Base-by-base conservation (phyloP, 1,140 invertebrate species). In the Stenopsyche tienmushanensis region DNA sequence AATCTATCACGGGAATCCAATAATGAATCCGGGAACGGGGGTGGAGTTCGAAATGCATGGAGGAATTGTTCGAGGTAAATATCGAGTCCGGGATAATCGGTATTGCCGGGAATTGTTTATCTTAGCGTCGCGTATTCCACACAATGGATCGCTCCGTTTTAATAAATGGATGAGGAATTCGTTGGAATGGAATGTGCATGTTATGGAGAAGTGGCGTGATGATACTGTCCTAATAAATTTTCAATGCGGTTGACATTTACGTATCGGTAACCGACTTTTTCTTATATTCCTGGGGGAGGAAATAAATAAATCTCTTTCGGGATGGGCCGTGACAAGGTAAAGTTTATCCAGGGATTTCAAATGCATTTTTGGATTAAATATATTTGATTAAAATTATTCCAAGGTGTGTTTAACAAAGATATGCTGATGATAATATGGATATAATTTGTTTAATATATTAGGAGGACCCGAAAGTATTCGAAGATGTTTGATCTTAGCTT, bases 81-180 rank as follows among this genome's bases (percentile, higher is more conserved):
- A 15, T 34, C 29, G 25, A 29, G 25, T 34, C 21, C 25, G 52
- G 18, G 39, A 34, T 29, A 15, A 34, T 54, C n/a, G n/a, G n/a
- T n/a, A n/a, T 54, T 54, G 39, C 52, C 25, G 20, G 25, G 25
- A 29, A 29, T 54, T 54, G 52, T 29, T 34, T 34, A 54, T 34
- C 29, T 54, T 54, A 54, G 39, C 52, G 52, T 34, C 52, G 52
- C 52, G 52, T 34, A 54, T 34, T 54, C 52, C 25, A 25, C 29
- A 34, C 29, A 54, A 54, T 34, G 29, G 39, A 54, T 34, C 39
- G 17, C 25, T 34, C 52, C 39, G 52, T 39, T 39, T 39, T 39
- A 39, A 8, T n/a, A 5, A 13, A 8, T n/a, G 29, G 7, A 39
- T 39, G 29, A 39, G 7, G 29, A 39, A 13, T 39, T 5, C 5